phyloP scores from a whole-genome alignment of 2,797 vertebrate species.

The Lophura swinhoii region DNA sequence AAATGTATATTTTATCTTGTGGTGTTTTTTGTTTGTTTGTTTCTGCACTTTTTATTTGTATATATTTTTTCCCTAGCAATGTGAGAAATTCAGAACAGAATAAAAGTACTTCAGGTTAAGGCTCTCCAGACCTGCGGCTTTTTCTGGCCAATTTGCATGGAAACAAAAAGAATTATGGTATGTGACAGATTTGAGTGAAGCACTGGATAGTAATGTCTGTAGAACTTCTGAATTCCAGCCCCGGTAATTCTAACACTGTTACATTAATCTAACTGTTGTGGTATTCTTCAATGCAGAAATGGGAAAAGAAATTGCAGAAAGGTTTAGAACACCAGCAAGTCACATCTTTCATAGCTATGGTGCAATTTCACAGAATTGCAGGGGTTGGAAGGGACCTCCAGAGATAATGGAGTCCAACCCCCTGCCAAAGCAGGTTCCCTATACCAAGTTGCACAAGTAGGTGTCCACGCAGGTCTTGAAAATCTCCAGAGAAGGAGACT shows the following conservation, averaged over 20 bases:
- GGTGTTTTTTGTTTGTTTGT: too few relatives aligned
- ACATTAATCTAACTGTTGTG: background rate
- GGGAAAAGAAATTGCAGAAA: background rate
- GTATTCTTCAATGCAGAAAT: background rate
- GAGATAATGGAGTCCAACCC: too few relatives aligned
- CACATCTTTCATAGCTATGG: background rate
- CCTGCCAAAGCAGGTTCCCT: too few relatives aligned
- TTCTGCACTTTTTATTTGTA: background rate
- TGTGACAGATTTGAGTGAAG: constrained; percentile 19
- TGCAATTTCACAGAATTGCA: background rate
- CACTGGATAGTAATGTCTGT: background rate
- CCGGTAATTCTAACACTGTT: background rate
- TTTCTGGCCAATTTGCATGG: constrained; percentile 28
- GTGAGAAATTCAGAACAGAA: background rate
- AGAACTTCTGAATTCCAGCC: constrained; percentile 27
- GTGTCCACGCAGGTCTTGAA: too few relatives aligned
- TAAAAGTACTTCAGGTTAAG: background rate
- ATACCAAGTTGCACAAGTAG: too few relatives aligned
- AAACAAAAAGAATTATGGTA: constrained; percentile 28
- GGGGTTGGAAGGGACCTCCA: too few relatives aligned
- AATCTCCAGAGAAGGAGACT: too few relatives aligned
- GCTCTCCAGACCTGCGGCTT: constrained; percentile 1
- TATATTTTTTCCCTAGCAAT: background rate
- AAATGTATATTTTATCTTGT: background rate
- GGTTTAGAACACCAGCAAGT: background rate